A percentile compares a stretch with the other conserved stretches of the same genome.
phyloP scores from a whole-genome alignment of 2,113 vertebrate species.

The Campylorhamphus procurvoides region DNA sequence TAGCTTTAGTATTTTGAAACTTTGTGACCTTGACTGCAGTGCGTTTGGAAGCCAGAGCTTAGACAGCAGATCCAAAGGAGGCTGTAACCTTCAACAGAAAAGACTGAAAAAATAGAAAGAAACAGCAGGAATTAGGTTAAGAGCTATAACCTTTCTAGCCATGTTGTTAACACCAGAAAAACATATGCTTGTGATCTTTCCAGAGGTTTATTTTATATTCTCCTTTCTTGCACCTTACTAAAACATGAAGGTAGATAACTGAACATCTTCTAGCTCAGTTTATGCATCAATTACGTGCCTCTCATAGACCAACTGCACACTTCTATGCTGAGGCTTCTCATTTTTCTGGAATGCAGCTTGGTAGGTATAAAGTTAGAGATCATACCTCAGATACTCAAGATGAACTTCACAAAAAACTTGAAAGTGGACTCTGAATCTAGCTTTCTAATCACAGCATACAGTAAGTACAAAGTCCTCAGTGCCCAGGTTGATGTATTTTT shows the following conservation, averaged over 20 bases:
- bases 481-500: not conserved
- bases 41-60: not conserved
- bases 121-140: not conserved
- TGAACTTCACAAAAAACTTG: not conserved
- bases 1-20: slow-evolving; percentile 10
- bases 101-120: not conserved
- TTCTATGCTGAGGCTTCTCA: not conserved
- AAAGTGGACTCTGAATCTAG: not conserved
- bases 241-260: not conserved
- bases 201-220: not conserved
- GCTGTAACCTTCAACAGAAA: not conserved
- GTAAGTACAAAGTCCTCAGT: not conserved
- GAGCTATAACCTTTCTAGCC: not conserved
- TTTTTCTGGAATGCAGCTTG: not conserved
- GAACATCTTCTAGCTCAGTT: not conserved
- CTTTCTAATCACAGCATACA: not conserved
- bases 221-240: not conserved
- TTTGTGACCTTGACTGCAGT: not conserved
- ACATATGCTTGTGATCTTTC: not conserved
- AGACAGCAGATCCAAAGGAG: not conserved
- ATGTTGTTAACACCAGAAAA: not conserved
- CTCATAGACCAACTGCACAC: accelerated
- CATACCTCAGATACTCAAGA: not conserved
- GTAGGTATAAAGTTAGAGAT: not conserved
- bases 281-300: not conserved